Conservation (phyloP, 2,113 vertebrate genomes). For the Eulacestoma nigropectus region DNA sequence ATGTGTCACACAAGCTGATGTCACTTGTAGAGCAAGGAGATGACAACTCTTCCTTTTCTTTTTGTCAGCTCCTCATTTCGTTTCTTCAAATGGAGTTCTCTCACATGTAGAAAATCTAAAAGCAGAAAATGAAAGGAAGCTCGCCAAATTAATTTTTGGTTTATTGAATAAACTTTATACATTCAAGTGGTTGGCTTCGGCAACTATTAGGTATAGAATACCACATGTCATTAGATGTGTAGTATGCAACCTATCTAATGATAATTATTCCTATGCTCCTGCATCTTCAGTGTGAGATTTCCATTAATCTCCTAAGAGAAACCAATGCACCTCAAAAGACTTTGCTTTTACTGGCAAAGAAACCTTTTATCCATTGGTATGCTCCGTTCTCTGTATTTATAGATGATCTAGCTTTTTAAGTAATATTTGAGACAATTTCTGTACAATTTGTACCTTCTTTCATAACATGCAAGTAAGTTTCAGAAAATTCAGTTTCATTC, state of each 20-base stretch:
- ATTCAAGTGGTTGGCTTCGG: neutral
- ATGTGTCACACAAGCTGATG: neutral
- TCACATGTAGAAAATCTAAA: slow-evolving; percentile 3
- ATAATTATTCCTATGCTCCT: neutral
- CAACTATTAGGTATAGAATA: neutral
- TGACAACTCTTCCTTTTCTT: neutral
- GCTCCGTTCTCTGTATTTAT: neutral
- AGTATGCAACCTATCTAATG: neutral
- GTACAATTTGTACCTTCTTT: neutral
- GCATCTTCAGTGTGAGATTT: neutral
- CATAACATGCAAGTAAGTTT: neutral
- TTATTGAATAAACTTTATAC: neutral
- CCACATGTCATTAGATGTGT: neutral
- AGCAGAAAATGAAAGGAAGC: slow-evolving; percentile 36
- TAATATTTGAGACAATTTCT: neutral
- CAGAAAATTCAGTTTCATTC: neutral
- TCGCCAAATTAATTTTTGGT: neutral
- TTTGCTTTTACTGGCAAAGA: neutral
- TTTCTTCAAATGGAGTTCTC: neutral
- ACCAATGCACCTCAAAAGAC: neutral
- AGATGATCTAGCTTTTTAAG: neutral
- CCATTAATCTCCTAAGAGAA: neutral
- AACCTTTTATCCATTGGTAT: neutral
- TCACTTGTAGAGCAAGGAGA: neutral
- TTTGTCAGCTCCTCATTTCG: neutral